These are phyloP conservation scores for Syngnathus scovelli DNA, from an alignment of 2,113 vertebrate species.

Conservation along the genomic window DNA sequence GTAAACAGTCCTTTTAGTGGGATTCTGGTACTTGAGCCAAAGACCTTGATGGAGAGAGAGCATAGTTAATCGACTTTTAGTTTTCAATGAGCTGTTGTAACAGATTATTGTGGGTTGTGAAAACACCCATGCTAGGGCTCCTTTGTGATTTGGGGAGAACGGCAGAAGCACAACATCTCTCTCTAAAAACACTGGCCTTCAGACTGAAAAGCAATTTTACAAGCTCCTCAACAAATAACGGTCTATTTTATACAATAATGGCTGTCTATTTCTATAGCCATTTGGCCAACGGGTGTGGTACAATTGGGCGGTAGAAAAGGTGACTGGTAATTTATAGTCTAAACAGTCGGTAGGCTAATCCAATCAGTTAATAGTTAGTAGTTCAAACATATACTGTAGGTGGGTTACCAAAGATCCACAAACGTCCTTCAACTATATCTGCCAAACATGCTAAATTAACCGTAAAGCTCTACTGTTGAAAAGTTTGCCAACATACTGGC, in stretches of 20 bases:
- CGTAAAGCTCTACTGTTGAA: too few species aligned
- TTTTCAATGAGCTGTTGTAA: conserved; percentile 69
- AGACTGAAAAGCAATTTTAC: conserved; percentile 76
- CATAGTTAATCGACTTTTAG: conserved; percentile 81
- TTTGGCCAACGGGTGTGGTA: conserved; percentile 53
- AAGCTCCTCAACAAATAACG: conserved; percentile 59
- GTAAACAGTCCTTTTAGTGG: conserved; percentile 76
- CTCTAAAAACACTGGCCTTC: conserved; percentile 66
- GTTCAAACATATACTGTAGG: conserved; percentile 6
- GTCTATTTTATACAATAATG: conserved; percentile 62
- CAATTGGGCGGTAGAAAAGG: conserved; percentile 54
- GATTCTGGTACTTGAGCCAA: conserved; percentile 78
- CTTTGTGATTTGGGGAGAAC: conserved; percentile 63
- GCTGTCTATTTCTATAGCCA: conserved; percentile 39
- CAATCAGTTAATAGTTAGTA: conserved; percentile 3
- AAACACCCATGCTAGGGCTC: conserved; percentile 64
- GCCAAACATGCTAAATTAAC: background rate
- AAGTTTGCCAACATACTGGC: background rate
- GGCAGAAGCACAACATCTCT: conserved; percentile 44
- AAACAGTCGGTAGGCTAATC: conserved; percentile 31
- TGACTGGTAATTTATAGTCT: conserved; percentile 64
- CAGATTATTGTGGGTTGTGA: conserved; percentile 73
- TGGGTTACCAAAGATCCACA: background rate
- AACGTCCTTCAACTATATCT: conserved; percentile 1
- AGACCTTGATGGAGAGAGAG: conserved; percentile 81